Percentiles rank a stretch among this genome's conserved stretches.
These are phyloP conservation scores for Nestor notabilis DNA, from an alignment of 2,113 vertebrate genomes.

Conservation along the genomic window DNA sequence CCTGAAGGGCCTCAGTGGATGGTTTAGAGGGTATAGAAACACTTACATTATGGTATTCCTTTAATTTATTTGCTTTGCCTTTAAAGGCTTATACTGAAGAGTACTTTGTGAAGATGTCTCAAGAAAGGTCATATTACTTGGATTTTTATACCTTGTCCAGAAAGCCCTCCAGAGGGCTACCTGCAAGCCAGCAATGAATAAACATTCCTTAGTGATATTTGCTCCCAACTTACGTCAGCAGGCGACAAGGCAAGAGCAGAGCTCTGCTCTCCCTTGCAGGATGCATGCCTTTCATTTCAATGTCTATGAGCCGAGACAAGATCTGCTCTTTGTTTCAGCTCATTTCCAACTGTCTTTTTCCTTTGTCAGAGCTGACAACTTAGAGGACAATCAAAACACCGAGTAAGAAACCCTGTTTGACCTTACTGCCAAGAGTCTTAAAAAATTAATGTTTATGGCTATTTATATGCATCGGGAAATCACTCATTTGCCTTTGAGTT, in stretches of 20 bases:
- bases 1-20: neutral
- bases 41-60: neutral
- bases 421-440: neutral
- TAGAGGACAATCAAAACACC: neutral
- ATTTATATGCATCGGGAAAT: slow-evolving; percentile 10
- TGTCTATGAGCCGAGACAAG: neutral
- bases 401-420: neutral
- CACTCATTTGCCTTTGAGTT: neutral
- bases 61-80: slow-evolving; percentile 42
- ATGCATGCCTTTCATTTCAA: slow-evolving; percentile 6
- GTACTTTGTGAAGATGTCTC: neutral
- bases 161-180: neutral
- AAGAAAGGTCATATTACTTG: slow-evolving; percentile 21
- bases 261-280: neutral
- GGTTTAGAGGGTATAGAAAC: neutral
- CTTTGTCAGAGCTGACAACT: neutral
- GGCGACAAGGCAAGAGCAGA: neutral
- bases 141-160: slow-evolving; percentile 6
- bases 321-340: neutral
- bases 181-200: slow-evolving; percentile 11
- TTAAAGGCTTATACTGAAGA: slow-evolving; percentile 2
- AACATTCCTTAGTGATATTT: slow-evolving; percentile 31
- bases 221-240: neutral
- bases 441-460: slow-evolving; percentile 11
- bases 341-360: neutral